These are phyloP conservation scores for Hymenochirus boettgeri DNA, from an alignment of 2,113 vertebrate genomes.

Conservation along the genomic window DNA sequence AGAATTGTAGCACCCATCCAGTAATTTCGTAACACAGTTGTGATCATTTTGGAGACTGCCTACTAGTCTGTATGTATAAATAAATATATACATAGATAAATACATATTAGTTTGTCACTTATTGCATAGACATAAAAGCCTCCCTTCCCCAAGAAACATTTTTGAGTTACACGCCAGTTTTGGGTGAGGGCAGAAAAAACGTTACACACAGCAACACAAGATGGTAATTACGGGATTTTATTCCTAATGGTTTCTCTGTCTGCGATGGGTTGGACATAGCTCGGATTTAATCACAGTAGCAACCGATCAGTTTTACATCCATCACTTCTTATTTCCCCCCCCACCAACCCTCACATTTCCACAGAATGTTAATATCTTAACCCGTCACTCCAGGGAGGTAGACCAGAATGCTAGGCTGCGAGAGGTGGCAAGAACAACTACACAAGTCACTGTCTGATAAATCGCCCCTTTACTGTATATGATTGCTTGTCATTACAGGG, in stretches of 20 bases:
- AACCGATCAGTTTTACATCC: slow-evolving; percentile 39
- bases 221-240: slow-evolving; percentile 58
- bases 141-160: neutral
- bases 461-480: neutral
- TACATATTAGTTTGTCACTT: too few species aligned
- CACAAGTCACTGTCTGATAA: too few species aligned
- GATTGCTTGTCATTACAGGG: neutral
- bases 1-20: too few species aligned
- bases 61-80: too few species aligned
- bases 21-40: too few species aligned
- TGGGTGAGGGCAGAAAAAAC: slow-evolving; percentile 10
- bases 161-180: slow-evolving; percentile 3
- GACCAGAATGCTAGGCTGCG: neutral
- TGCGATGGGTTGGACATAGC: slow-evolving; percentile 12
- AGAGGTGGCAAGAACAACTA: neutral
- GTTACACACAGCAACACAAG: slow-evolving; percentile 50
- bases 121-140: too few species aligned
- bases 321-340: neutral
- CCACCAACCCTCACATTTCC: neutral
- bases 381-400: neutral
- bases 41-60: too few species aligned
- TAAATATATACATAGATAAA: too few species aligned
- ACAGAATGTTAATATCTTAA: slow-evolving; percentile 25
- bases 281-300: slow-evolving; percentile 22
- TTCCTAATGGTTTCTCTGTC: slow-evolving; percentile 52